Evolutionary conservation across 2,113 vertebrate genomes (phyloP), one percentile per base, ranked within the genome.

Genomic region (Callocephalon fimbriatum): DNA sequence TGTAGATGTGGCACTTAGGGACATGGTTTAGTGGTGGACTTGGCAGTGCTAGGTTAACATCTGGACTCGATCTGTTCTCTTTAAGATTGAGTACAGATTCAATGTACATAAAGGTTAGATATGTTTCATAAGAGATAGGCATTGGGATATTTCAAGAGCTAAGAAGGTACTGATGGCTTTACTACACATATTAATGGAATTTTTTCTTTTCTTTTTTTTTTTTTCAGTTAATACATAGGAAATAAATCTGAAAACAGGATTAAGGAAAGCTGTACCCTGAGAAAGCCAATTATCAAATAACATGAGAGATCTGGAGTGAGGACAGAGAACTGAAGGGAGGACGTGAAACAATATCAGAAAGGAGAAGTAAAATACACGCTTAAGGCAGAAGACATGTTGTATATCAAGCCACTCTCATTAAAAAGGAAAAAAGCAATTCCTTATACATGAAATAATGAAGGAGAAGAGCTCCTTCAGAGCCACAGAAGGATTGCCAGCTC

Each of bases 141-240:
- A 23, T 3, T 32, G 9, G 27, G 31, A 6, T 50, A 68, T 51
- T 72, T 76, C 29, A 26, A 79, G 18, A 51, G 23, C n/a, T 84
- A 7, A 94, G 21, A 73, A 68, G 8, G 31, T 74, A 42, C 17
- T 62, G 50, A n/a, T 7, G 11, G 7, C 31, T 92, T 79, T 70
- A 82, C 12, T 29, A 23, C 5, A 29, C 2, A 4, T 4, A 26
- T 4, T 3, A 10, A 31, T 2, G 0, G 6, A 25, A 15, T 2
- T 1, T 35, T 22, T 48, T 23, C 38, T 54, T 58, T 8, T 47
- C 12, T 48, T 23, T 53, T 54, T 58, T 9, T 48, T 31, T 31
- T 54, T 56, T 51, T 8, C 40, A 59, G 3, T 32, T 56, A 66
- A 48, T 21, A 73, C 8, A 72, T 6, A 72, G 16, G 22, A 86